Evolutionary conservation across 2,888 invertebrate species (phyloP).

Genomic region (Oscheius sp.): DNA sequence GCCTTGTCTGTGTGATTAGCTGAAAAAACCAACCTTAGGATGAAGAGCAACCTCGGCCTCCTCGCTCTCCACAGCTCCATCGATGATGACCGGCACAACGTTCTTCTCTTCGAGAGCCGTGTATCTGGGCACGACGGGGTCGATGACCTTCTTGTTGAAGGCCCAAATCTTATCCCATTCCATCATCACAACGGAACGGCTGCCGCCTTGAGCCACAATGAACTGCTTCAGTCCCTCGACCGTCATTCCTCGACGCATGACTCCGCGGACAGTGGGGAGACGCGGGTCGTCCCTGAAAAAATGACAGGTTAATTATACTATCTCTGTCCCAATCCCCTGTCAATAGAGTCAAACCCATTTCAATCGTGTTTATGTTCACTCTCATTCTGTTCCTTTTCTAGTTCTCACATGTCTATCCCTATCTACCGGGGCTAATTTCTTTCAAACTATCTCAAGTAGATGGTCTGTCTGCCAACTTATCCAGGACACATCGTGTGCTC

Average conservation of each 20-base stretch:
- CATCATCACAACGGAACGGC: constrained; percentile 96
- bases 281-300: constrained; percentile 38
- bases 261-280: constrained; percentile 95
- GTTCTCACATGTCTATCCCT: too few relatives aligned
- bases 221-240: constrained; percentile 96
- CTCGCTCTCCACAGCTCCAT: constrained; percentile 73
- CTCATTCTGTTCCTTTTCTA: too few relatives aligned
- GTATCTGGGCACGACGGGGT: constrained; percentile 86
- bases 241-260: constrained; percentile 93
- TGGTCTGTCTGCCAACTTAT: too few relatives aligned
- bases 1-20: too few relatives aligned
- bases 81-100: constrained; percentile 81
- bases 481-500: too few relatives aligned
- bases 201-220: constrained; percentile 95
- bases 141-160: constrained; percentile 97
- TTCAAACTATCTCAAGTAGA: too few relatives aligned
- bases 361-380: too few relatives aligned
- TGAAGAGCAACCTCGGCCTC: constrained; percentile 48
- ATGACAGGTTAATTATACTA: not conserved
- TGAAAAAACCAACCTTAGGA: constrained; percentile 48
- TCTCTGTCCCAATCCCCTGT: too few relatives aligned
- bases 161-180: constrained; percentile 99
- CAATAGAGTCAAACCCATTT: too few relatives aligned
- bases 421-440: too few relatives aligned
- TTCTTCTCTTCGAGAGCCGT: constrained; percentile 55